phyloP scores from a whole-genome alignment of 2,888 invertebrate species.

The Polia nebulosa region DNA sequence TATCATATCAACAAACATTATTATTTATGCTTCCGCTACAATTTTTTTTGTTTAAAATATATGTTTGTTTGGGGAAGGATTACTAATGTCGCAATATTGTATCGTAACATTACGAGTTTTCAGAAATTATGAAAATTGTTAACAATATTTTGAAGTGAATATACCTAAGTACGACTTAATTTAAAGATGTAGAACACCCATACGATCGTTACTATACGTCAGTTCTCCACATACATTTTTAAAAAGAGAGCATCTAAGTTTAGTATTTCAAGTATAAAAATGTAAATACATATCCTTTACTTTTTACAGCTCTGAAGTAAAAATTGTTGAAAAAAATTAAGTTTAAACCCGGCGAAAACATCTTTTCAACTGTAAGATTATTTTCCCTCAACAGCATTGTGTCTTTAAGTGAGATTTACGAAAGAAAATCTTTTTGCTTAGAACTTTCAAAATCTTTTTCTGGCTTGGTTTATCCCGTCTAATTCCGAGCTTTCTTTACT shows the following conservation, averaged over 20 bases:
- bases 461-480: conserved; percentile 33
- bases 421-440: conserved; percentile 25
- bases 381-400: conserved; percentile 22
- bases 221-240: too few species aligned
- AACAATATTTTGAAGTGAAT: conserved; percentile 10
- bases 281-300: neutral
- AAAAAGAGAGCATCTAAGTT: too few species aligned
- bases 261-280: neutral
- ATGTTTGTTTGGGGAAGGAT: conserved; percentile 30
- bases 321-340: too few species aligned
- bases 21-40: conserved; percentile 42
- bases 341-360: too few species aligned
- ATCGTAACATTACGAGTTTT: neutral
- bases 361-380: conserved; percentile 29
- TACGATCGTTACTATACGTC: too few species aligned
- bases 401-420: conserved; percentile 18
- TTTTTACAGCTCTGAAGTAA: neutral
- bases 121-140: neutral
- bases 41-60: conserved; percentile 37
- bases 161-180: too few species aligned
- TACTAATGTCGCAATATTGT: conserved; percentile 10
- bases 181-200: too few species aligned
- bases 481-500: conserved; percentile 41
- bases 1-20: conserved; percentile 51
- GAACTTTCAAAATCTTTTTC: conserved; percentile 29